Base-by-base conservation (phyloP, 1,140 invertebrate species). In the Plodia interpunctella region DNA sequence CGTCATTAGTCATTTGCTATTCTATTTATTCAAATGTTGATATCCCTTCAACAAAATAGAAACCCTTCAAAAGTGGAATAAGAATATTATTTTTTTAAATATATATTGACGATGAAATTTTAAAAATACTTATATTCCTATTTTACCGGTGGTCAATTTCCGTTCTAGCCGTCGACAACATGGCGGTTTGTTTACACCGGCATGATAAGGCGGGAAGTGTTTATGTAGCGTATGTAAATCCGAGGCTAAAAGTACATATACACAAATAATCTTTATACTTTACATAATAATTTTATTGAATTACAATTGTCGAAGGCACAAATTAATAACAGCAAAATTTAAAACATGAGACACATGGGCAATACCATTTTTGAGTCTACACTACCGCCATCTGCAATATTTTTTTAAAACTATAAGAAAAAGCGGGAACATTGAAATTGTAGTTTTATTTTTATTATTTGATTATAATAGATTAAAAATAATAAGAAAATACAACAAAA, bases 171-270 rank as follows among this genome's bases (percentile, higher is more conserved):
- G 77, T 79, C 74, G 78, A 85, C 87, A 90, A 90, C 78, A 90
- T 90, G 88, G 88, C 87, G 87, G 87, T 90, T 90, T 90, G 88
- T 90, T 90, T 90, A 90, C 88, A 90, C 90, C 90, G 90, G 90
- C 86, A 83, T 83, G 80, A 87, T 78, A 80, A 85, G 78, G 83
- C 87, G 86, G 80, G 81, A 87, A 87, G 74, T 72, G 72, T 58
- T 86, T 78, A 62, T 61, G 49, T 51, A 49, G 66, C 59, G 73
- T 77, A 59, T 78, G 72, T 59, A 69, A 35, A 61, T 57, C 49
- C 59, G 69, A 55, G 71, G 49, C 49, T 38, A 64, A 55, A 55
- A 62, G 54, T 59, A 44, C 55, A 58, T 35, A 57, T 54, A 59
- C 60, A 70, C 61, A 72, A 78, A 76, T 71, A 72, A 71, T 59